These are phyloP conservation scores for Cydia amplana DNA, from an alignment of 1,140 invertebrate species.

Conservation along the genomic window DNA sequence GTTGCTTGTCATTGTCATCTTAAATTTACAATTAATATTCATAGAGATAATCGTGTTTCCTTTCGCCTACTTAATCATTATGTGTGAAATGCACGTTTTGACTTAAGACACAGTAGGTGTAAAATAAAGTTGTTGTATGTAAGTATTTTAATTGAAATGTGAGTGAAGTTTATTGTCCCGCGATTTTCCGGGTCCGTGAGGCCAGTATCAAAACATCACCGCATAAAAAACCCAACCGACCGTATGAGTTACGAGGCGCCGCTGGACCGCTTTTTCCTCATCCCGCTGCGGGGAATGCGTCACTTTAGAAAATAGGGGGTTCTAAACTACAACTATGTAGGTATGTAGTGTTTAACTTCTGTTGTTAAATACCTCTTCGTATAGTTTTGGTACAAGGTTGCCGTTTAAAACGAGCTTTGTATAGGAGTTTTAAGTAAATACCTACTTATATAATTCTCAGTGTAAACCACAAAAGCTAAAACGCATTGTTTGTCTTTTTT, in stretches of 20 bases:
- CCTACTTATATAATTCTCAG: too few species aligned
- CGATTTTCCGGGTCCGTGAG: not conserved
- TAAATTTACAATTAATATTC: too few species aligned
- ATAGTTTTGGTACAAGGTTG: not conserved
- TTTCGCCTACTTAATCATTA: too few species aligned
- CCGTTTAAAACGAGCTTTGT: not conserved
- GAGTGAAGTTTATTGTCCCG: not conserved
- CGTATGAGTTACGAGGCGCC: conserved; percentile 8
- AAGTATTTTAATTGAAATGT: not conserved
- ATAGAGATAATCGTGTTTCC: too few species aligned
- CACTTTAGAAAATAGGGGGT: not conserved
- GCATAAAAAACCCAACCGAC: not conserved
- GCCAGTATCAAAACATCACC: conserved; percentile 9
- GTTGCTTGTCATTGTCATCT: too few species aligned
- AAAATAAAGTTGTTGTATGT: too few species aligned
- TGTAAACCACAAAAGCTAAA: too few species aligned
- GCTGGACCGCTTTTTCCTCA: not conserved
- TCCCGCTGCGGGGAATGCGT: not conserved
- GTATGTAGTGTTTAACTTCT: not conserved
- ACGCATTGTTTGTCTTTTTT: too few species aligned
- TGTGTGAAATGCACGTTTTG: too few species aligned
- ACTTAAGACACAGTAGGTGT: too few species aligned
- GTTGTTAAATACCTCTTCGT: not conserved
- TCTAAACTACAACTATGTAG: not conserved
- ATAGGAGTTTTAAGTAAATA: too few species aligned